Base-by-base conservation (phyloP, 1,140 invertebrate species). In the Eubasilissa regina region DNA sequence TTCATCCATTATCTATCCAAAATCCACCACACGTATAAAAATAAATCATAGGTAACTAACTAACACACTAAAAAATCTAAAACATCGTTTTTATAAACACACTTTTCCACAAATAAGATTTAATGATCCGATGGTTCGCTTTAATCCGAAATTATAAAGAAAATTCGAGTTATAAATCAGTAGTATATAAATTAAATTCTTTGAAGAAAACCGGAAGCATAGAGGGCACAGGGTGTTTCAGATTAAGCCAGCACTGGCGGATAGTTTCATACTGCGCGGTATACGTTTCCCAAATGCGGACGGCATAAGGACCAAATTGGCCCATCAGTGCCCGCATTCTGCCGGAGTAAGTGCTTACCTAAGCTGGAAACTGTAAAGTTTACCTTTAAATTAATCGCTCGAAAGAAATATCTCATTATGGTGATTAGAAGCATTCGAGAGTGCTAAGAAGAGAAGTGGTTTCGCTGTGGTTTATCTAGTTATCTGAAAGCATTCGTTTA, bases 371-470 rank as follows among this genome's bases (percentile, higher is more conserved):
- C 48, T 76, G 19, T 68, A 47, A 68, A 77, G 75, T 77, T 77
- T 77, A 43, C n/a, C 25, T 68, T 68, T 17, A 68, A 77, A 77
- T 77, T 77, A 77, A 77, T 53, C 62, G 62, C 75, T 17, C 13
- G 47, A 77, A 77, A 77, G 75, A 77, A 77, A 51, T 77, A 68
- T 68, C 75, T 77, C 75, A 77, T 77, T 68, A 77, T 77, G 45
- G 17, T 75, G 72, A 75, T 75, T 35, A 43, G 51, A 58, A 75
- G 72, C 53, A 75, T 35, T 75, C 44, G 64, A 12, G n/a, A 68
- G 44, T 47, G 64, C 64, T 68, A n/a, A 45, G 44, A 62, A 68
- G 64, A 68, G 43, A 68, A 68, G 64, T 68, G 64, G 43, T 68
- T 21, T 45, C 35, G 15, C 45, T 25, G 35, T 45, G 44, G 64